Evolutionary conservation across 2,888 invertebrate genomes (phyloP), one percentile per base, ranked within the genome.

Genomic region (Imbricaverruca yamaguchii): DNA sequence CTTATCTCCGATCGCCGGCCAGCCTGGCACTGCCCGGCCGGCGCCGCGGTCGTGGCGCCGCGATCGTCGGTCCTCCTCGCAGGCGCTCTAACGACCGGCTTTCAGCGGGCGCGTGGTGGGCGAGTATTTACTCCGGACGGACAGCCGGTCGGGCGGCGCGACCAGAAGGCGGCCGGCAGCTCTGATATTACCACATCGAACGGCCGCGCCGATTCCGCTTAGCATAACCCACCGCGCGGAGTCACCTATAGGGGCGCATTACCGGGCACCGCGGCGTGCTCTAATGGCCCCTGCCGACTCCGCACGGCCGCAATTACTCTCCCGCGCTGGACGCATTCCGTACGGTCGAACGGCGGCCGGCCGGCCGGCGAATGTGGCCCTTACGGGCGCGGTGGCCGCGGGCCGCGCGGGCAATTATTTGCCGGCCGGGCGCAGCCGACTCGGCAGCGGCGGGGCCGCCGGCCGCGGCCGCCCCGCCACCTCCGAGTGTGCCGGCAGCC

Each of bases 281-380:
- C 21, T 74, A 74, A 74, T 74, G 74, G 74, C 53, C 74, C 74
- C 74, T 55, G 55, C 74, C 74, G 74, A 55, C 74, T 53, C 74
- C 55, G 55, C 21, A 55, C 53, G 53, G 11, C 74, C 53, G 74
- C 55, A 74, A 74, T 74, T 74, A 74, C 74, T 53, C 74, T 8
- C 21, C 18, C 12, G 1, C 74, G 74, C 55, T 55, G 74, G 74
- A 11, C 18, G 74, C 12, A 2, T 53, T 18, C 55, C 53, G 53
- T 55, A 74, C 18, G 74, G 74, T 9, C 21, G 74, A 53, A 11
- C 55, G 53, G 53, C 69, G 74, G 21, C 21, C 53, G 18, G 53
- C 21, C 18, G 18, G 21, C 18, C 74, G 21, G 39, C 39, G 39
- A 55, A 55, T 39, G 21, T 15, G 23, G 18, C 3, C 74, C 74